Conservation (phyloP, 2,113 vertebrate genomes). For the Tachuris rubrigastra region DNA sequence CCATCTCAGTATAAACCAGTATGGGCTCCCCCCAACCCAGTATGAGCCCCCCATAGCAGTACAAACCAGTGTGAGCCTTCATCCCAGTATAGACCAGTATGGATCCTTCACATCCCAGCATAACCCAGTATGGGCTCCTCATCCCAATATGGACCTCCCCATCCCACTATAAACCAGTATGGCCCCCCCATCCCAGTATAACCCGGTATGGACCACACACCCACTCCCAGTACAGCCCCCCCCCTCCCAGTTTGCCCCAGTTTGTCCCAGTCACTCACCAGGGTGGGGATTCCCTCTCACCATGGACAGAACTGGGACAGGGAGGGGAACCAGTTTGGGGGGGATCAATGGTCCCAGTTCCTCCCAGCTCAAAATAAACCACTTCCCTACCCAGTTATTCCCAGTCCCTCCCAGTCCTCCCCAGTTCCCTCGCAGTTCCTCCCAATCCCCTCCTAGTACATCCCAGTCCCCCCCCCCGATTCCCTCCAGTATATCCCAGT, state of each 20-base stretch:
- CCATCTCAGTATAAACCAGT: too few species aligned
- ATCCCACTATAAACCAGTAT: neutral
- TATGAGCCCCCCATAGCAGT: neutral
- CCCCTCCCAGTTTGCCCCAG: neutral
- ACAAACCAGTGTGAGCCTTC: neutral
- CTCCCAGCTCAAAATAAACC: neutral
- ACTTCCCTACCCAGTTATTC: neutral
- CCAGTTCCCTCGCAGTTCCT: neutral
- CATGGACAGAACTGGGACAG: neutral
- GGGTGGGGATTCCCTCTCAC: neutral
- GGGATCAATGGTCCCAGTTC: neutral
- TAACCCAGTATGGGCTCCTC: neutral
- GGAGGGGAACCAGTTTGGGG: neutral
- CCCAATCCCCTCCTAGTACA: accelerated
- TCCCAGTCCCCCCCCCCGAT: too few species aligned
- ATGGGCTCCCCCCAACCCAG: neutral
- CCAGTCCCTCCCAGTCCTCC: neutral
- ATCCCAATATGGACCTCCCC: neutral
- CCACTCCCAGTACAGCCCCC: too few species aligned
- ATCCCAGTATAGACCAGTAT: neutral
- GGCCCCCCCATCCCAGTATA: neutral
- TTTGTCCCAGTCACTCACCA: neutral
- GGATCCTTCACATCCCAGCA: neutral
- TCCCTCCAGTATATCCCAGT: too few species aligned
- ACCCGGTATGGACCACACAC: too few species aligned